Evolutionary conservation across 2,113 vertebrate species (phyloP).

Genomic region (Boleophthalmus pectinirostris): DNA sequence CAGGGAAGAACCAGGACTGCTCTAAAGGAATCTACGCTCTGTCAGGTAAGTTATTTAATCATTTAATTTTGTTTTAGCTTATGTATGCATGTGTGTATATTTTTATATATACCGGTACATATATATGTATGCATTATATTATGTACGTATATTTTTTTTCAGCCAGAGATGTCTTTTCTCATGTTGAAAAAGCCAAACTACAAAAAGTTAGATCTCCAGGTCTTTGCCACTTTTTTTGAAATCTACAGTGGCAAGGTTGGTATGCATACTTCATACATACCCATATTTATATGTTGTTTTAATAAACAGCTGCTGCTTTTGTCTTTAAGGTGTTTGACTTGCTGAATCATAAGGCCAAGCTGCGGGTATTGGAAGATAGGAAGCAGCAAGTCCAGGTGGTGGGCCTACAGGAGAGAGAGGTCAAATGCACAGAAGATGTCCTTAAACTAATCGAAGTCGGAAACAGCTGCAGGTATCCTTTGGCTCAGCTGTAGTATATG

Average conservation of each 20-base stretch:
- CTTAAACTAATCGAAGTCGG: conserved; percentile 96
- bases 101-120: too few species aligned
- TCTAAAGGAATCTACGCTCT: conserved; percentile 97
- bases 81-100: neutral
- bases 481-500: neutral
- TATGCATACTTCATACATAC: neutral
- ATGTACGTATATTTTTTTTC: conserved; percentile 37
- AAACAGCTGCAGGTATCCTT: conserved; percentile 93
- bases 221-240: conserved; percentile 97
- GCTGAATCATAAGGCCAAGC: conserved; percentile 92
- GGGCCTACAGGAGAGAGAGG: conserved; percentile 92
- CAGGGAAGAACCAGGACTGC: conserved; percentile 97
- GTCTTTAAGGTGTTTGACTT: conserved; percentile 90
- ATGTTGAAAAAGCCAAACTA: conserved; percentile 96
- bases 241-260: conserved; percentile 97
- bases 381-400: conserved; percentile 99
- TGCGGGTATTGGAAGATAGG: conserved; percentile 95
- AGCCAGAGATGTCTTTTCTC: conserved; percentile 96
- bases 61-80: neutral
- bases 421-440: conserved; percentile 96
- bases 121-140: too few species aligned
- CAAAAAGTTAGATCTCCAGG: conserved; percentile 96
- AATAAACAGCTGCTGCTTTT: neutral
- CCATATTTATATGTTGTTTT: neutral
- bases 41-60: conserved; percentile 79